Base-by-base conservation (phyloP, 2,888 invertebrate genomes). In the Hofmannophila pseudospretella region DNA sequence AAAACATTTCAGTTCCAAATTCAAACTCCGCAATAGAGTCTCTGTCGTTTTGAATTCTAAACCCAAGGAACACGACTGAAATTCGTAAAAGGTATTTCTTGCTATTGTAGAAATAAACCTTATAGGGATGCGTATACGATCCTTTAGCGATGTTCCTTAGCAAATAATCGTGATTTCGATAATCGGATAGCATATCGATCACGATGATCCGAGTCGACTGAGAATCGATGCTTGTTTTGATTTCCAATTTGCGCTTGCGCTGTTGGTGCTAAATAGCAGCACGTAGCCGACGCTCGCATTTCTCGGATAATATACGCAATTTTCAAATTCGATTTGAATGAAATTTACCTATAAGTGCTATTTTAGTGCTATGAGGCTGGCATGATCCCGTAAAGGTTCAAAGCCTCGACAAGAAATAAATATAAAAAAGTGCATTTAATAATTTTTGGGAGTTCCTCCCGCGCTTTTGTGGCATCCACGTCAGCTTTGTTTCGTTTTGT, bases 221-320 rank as follows among this genome's bases (percentile, higher is more conserved):
- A 71, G 73, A 65, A 79, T 72, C 75, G 70, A 74, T 76, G 69
- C 73, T 78, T 84, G 86, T 85, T 86, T 85, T 85, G 86, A 85
- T 86, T 84, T 86, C 77, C 82, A 86, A 85, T 86, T 85, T 84
- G 75, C 82, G 82, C 82, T 77, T 80, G 77, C 81, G 67, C 69
- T 70, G 75, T 75, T 79, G 69, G 73, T 67, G 79, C 73, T 86
- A 86, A 86, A 85, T 81, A 82, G 85, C 77, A 66, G 80, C 86
- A 86, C 86, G 85, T 84, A 85, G 64, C 44, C 58, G 61, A 60
- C 53, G 58, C 55, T 67, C 68, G 62, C 58, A 58, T 61, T 67
- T 67, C 65, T 62, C 64, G 67, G n/a, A n/a, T n/a, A n/a, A n/a
- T 59, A 57, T 45, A 67, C 67, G 77, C 73, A 78, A 78, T 80